Evolutionary conservation across 1,140 invertebrate genomes (phyloP).

Genomic region (Teleogryllus occipitalis): DNA sequence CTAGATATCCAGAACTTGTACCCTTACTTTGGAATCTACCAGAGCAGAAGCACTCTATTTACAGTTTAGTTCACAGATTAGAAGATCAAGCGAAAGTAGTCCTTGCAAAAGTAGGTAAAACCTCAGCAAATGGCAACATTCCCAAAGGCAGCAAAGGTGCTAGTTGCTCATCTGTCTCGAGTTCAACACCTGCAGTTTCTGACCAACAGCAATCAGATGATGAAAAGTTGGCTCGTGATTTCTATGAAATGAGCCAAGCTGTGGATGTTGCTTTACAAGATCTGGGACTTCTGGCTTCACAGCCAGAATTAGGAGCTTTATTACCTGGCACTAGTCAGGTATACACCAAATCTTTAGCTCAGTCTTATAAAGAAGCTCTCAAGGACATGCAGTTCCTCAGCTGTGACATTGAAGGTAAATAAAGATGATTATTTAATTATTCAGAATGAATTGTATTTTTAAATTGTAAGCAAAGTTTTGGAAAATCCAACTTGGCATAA

Average conservation of each 20-base stretch:
- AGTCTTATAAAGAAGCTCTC: slow-evolving; percentile 18
- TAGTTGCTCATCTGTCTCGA: not conserved
- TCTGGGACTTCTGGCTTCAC: slow-evolving; percentile 10
- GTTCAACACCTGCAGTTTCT: no score
- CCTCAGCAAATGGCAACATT: slow-evolving; percentile 18
- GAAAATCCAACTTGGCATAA: not conserved
- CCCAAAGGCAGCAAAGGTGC: not conserved
- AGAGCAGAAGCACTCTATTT: slow-evolving; percentile 20
- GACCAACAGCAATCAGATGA: not conserved
- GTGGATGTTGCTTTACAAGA: slow-evolving; percentile 12
- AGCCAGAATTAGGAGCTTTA: not conserved
- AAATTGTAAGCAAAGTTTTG: not conserved
- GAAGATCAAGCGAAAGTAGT: slow-evolving; percentile 18
- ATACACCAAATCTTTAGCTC: not conserved
- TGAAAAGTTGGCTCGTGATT: slow-evolving; percentile 18
- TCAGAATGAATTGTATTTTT: not conserved
- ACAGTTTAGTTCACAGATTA: slow-evolving; percentile 15
- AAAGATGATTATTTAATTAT: not conserved
- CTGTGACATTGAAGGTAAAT: slow-evolving; percentile 24
- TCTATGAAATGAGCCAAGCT: slow-evolving; percentile 18
- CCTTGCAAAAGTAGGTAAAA: slow-evolving; percentile 14
- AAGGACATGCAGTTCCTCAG: slow-evolving; percentile 22
- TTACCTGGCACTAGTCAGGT: not conserved
- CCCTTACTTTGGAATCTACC: slow-evolving; percentile 21
- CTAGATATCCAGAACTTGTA: slow-evolving; percentile 17